Base-by-base conservation (phyloP, 2,888 invertebrate species). In the Callyntrura sp. region DNA sequence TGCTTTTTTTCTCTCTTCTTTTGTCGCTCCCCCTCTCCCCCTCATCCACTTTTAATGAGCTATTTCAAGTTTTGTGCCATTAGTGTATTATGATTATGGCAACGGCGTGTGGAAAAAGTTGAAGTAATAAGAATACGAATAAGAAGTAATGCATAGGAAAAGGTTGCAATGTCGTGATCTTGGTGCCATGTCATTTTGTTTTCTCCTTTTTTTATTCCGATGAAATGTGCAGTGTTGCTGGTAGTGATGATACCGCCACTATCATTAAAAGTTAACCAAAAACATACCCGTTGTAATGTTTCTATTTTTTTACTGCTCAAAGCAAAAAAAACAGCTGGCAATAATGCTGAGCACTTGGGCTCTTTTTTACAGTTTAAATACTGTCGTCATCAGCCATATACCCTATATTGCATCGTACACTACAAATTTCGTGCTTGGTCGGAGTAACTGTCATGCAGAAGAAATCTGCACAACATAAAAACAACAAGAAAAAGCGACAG, bases 31-130 rank as follows among this genome's bases (percentile, higher is more conserved):
- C 28, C 14, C 65, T 65, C 68, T 62, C 43, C 51, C 25, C 25
- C 51, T 84, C 65, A 86, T 85, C 76, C 65, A 65, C 62, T 65
- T 86, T 86, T 86, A 86, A 86, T 86, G 85, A 86, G 78, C 85
- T 78, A n/a, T 78, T 65, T 79, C 51, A 78, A 78, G 28, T 48
- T 48, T 45, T 85, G 51, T 62, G 55, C 45, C 65, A 78, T 65
- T 55, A 51, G 51, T 45, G 14, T 57, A 12, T 55, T 51, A 51
- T 76, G 48, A 73, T 45, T 73, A 73, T 48, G 20, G 25, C 8
- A 45, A 73, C 20, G 8, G 12, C 43, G 70, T 45, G 70, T 20
- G 43, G 11, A 23, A 25, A 1, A 25, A 76, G 76, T 73, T 48
- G 48, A 51, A 76, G 76, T 76, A n/a, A n/a, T n/a, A n/a, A n/a